Conservation (phyloP, 2,113 vertebrate species). For the Willisornis vidua region DNA sequence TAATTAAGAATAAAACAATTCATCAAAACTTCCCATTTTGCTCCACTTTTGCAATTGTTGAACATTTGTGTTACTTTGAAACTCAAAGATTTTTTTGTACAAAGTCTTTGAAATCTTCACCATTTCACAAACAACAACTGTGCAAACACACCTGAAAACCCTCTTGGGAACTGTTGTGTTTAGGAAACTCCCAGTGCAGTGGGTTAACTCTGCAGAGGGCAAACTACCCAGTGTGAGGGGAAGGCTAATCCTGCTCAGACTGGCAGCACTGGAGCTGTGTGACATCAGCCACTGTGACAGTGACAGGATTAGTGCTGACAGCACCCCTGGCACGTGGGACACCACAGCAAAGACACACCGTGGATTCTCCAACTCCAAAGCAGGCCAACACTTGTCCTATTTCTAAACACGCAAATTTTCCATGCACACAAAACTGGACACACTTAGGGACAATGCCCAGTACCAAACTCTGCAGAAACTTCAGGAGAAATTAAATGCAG, state of each 20-base stretch:
- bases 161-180: neutral
- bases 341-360: neutral
- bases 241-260: neutral
- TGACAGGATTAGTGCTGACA: neutral
- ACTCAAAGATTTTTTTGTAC: neutral
- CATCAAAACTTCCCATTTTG: neutral
- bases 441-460: neutral
- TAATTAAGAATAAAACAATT: neutral
- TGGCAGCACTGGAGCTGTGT: neutral
- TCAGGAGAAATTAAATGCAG: slow-evolving; percentile 17
- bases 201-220: neutral
- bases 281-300: neutral
- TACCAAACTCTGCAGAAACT: neutral
- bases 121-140: neutral
- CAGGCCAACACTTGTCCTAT: neutral
- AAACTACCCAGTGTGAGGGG: neutral
- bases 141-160: neutral
- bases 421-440: neutral
- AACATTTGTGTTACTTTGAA: neutral
- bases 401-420: neutral
- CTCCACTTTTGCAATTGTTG: neutral
- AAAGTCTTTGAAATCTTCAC: neutral
- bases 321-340: neutral
- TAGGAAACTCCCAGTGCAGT: neutral
- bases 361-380: neutral